These are phyloP conservation scores for Asarcornis scutulata DNA, from an alignment of 2,113 vertebrate genomes.

Conservation along the genomic window DNA sequence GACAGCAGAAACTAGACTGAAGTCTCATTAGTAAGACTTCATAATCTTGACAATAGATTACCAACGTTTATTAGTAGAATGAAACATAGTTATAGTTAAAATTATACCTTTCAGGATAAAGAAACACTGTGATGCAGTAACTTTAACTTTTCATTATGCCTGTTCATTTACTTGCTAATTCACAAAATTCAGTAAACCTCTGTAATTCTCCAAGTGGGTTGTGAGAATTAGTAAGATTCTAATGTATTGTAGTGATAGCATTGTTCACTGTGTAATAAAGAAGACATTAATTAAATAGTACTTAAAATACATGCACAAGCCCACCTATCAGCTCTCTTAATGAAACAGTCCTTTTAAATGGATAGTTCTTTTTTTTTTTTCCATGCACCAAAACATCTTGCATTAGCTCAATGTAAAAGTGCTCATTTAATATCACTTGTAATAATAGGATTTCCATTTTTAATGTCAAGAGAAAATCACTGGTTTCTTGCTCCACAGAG, in stretches of 20 bases:
- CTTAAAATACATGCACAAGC: background rate
- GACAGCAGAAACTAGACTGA: background rate
- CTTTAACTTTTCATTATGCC: background rate
- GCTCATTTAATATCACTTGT: slow-evolving; percentile 7
- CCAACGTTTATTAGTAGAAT: background rate
- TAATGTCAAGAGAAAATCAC: slow-evolving; percentile 50
- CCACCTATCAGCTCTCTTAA: slow-evolving; percentile 13
- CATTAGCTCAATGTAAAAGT: slow-evolving; percentile 5
- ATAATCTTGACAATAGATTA: background rate
- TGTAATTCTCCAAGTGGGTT: background rate
- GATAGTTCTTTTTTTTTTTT: background rate
- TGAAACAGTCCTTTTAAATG: background rate
- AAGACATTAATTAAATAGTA: slow-evolving; percentile 21
- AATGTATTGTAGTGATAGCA: background rate
- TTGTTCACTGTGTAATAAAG: background rate
- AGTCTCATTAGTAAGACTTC: background rate
- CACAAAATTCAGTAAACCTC: background rate
- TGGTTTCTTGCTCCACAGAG: background rate
- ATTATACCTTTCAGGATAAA: background rate
- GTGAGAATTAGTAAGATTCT: background rate
- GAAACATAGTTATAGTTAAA: background rate
- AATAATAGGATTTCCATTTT: background rate
- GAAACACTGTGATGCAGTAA: background rate
- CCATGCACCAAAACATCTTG: background rate
- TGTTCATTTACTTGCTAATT: background rate